These are phyloP conservation scores for Drosophila pseudoobscura DNA, from an alignment of 1,140 invertebrate species.

Conservation along the genomic window DNA sequence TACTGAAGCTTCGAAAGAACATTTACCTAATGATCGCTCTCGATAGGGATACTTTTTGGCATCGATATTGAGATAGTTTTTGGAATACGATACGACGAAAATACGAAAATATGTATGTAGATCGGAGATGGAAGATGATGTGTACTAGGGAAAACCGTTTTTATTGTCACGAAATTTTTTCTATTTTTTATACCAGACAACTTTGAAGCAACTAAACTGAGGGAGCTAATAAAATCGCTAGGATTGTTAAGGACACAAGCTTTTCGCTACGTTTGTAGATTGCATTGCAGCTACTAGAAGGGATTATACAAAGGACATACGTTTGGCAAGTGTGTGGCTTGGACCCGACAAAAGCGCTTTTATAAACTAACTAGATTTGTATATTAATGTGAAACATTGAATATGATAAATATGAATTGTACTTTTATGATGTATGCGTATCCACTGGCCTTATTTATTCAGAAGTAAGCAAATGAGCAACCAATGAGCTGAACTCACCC, in stretches of 20 bases:
- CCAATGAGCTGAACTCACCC: constrained; percentile 44
- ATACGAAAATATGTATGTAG: not conserved
- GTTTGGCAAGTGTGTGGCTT: constrained; percentile 18
- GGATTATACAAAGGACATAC: constrained; percentile 31
- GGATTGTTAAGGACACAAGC: constrained; percentile 37
- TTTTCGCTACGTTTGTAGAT: constrained; percentile 27
- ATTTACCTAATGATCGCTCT: constrained; percentile 21
- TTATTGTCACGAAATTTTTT: constrained; percentile 80
- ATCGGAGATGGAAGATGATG: no score
- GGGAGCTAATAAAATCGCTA: constrained; percentile 20
- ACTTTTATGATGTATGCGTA: constrained; percentile 82
- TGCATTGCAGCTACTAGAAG: constrained; percentile 58
- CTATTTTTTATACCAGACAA: constrained; percentile 82
- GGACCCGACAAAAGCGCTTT: constrained; percentile 49
- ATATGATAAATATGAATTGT: constrained; percentile 66
- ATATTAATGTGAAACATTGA: constrained; percentile 63
- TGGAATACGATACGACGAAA: not conserved
- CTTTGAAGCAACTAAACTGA: constrained; percentile 64
- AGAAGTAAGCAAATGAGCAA: constrained; percentile 52
- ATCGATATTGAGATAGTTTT: constrained; percentile 23
- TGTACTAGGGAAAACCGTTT: constrained; percentile 54
- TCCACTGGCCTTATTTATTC: constrained; percentile 83
- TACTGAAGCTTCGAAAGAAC: constrained; percentile 15
- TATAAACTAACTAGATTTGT: constrained; percentile 68
- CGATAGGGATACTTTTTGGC: constrained; percentile 28